Percentiles rank a stretch among this genome's conserved stretches.
Evolutionary conservation across 2,888 invertebrate species (phyloP).

Genomic region (Hipparchia sbordonii): DNA sequence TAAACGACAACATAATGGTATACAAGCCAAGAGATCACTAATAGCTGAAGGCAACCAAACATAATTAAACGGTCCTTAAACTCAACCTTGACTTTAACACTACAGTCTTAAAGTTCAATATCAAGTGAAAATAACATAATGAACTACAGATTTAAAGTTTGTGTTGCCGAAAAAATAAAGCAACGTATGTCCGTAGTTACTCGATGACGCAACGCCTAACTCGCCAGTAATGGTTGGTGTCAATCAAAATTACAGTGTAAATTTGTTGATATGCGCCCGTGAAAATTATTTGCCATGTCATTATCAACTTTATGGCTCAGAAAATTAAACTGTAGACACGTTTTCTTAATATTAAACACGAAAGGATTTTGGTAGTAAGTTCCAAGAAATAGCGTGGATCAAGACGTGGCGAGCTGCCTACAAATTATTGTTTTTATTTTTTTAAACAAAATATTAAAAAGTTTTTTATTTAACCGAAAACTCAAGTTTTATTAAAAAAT

Average conservation of each 20-base stretch:
- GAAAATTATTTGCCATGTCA: conserved; percentile 51
- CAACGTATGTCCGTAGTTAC: conserved; percentile 61
- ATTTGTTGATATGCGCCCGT: conserved; percentile 59
- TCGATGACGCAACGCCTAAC: conserved; percentile 77
- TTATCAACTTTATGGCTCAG: conserved; percentile 51
- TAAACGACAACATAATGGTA: conserved; percentile 35
- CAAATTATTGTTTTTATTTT: conserved; percentile 51
- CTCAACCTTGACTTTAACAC: conserved; percentile 28
- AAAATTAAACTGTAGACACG: conserved; percentile 23
- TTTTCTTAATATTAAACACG: conserved; percentile 26
- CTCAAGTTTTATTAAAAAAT: not conserved
- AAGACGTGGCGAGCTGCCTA: conserved; percentile 61
- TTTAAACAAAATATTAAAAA: not conserved
- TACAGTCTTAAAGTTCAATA: conserved; percentile 38
- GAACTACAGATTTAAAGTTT: conserved; percentile 41
- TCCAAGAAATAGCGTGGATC: conserved; percentile 68
- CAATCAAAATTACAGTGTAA: conserved; percentile 81
- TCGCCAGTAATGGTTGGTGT: conserved; percentile 80
- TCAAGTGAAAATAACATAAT: conserved; percentile 38
- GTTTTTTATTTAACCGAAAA: not conserved
- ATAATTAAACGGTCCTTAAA: conserved; percentile 23
- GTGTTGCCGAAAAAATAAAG: conserved; percentile 45
- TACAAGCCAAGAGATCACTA: conserved; percentile 43
- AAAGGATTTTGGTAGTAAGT: conserved; percentile 53
- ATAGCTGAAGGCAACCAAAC: conserved; percentile 44